phyloP scores from a whole-genome alignment of 2,888 invertebrate species.

The Cistogaster globosa region DNA sequence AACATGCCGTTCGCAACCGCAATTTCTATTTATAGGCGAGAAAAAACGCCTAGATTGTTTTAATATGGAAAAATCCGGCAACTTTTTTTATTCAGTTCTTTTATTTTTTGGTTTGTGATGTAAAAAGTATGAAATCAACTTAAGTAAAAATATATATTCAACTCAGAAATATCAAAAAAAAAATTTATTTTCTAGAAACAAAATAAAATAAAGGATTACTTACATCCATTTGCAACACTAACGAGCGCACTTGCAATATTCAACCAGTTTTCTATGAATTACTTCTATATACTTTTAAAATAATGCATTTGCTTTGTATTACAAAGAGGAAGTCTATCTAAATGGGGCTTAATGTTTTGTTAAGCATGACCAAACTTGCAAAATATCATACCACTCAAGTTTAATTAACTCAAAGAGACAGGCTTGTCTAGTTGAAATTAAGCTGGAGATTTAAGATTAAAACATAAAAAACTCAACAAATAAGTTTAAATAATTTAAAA shows the following conservation, averaged over 20 bases:
- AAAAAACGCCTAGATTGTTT: too few relatives aligned
- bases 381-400: slow-evolving; percentile 10
- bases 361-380: slow-evolving; percentile 53
- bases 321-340: slow-evolving; percentile 56
- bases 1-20: too few relatives aligned
- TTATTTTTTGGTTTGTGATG: too few relatives aligned
- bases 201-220: background rate
- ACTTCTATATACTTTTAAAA: slow-evolving; percentile 14
- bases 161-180: too few relatives aligned
- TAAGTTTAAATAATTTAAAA: slow-evolving; percentile 3
- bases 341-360: slow-evolving; percentile 51
- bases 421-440: slow-evolving; percentile 49
- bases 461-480: slow-evolving; percentile 5
- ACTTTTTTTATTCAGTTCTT: too few relatives aligned
- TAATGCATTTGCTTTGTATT: slow-evolving; percentile 27
- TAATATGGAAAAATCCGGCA: too few relatives aligned
- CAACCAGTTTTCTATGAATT: slow-evolving; percentile 1
- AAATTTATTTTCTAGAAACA: too few relatives aligned
- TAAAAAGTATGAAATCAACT: too few relatives aligned
- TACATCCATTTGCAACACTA: background rate
- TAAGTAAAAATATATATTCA: too few relatives aligned
- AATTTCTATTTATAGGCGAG: too few relatives aligned
- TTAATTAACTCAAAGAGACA: slow-evolving; percentile 49
- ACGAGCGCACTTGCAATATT: slow-evolving; percentile 2
- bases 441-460: slow-evolving; percentile 30